phyloP scores from a whole-genome alignment of 2,797 vertebrate genomes.

The Hypotaenidia okinawae region DNA sequence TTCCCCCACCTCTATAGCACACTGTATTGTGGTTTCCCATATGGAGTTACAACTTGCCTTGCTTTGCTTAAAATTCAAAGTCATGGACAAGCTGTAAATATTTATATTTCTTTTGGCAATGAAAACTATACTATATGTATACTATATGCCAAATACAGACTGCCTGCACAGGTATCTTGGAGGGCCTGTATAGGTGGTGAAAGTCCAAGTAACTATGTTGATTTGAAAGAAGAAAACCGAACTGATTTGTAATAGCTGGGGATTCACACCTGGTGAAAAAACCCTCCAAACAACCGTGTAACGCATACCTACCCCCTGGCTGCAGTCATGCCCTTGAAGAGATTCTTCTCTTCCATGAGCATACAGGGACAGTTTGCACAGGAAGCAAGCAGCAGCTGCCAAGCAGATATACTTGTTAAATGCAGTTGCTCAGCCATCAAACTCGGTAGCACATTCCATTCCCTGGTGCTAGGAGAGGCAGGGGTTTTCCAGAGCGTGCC shows the following conservation, averaged over 20 bases:
- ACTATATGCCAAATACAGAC: background rate
- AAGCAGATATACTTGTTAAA: background rate
- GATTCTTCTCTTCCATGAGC: background rate
- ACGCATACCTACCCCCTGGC: background rate
- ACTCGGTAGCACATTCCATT: background rate
- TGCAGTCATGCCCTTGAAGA: background rate
- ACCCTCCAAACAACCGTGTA: fast-evolving
- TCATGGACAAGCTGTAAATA: background rate
- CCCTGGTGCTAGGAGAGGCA: background rate
- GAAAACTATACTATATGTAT: background rate
- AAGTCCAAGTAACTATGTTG: background rate
- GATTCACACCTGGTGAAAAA: background rate
- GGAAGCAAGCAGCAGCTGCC: background rate
- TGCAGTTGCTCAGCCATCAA: background rate
- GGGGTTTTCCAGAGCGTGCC: background rate
- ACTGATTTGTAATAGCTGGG: background rate
- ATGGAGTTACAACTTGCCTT: background rate
- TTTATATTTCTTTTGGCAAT: background rate
- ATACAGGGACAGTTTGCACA: background rate
- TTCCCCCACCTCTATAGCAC: background rate
- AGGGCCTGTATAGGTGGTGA: background rate
- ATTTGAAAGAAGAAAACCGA: background rate
- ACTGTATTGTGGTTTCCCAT: background rate
- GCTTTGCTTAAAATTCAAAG: background rate
- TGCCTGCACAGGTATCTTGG: background rate